Evolutionary conservation across 2,888 invertebrate species (phyloP).

Genomic region (Acronicta aceris): DNA sequence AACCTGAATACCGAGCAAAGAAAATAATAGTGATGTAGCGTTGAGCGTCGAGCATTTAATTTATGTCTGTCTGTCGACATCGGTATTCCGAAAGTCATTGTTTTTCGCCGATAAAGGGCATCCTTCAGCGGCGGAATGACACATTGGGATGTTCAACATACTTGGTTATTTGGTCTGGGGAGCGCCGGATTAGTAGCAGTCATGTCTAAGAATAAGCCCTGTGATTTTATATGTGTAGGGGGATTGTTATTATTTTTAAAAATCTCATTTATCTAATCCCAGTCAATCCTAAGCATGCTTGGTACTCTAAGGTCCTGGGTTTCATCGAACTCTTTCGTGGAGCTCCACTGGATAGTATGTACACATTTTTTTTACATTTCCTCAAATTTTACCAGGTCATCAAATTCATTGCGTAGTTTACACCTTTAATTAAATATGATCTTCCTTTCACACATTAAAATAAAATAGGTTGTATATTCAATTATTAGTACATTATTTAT

Average conservation of each 20-base stretch:
- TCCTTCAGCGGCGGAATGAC: constrained; percentile 34
- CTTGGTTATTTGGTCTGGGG: constrained; percentile 24
- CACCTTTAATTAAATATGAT: too few relatives aligned
- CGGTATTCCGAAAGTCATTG: constrained; percentile 50
- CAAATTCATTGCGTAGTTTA: too few relatives aligned
- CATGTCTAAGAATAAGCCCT: constrained; percentile 9
- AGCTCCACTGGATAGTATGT: too few relatives aligned
- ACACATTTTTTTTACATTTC: too few relatives aligned
- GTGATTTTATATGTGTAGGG: constrained; percentile 4
- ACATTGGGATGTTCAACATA: constrained; percentile 36
- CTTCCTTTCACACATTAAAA: too few relatives aligned
- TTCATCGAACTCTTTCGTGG: too few relatives aligned
- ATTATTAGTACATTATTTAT: too few relatives aligned
- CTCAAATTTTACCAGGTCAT: too few relatives aligned
- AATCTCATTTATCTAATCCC: too few relatives aligned
- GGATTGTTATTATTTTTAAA: not conserved
- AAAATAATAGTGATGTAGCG: constrained; percentile 45
- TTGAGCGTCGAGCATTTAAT: constrained; percentile 41
- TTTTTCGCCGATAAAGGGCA: constrained; percentile 52
- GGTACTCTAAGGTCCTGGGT: too few relatives aligned
- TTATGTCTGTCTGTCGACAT: constrained; percentile 38
- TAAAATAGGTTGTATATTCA: too few relatives aligned
- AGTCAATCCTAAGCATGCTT: too few relatives aligned
- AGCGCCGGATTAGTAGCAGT: constrained; percentile 17
- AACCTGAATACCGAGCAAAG: constrained; percentile 53